These are phyloP conservation scores for Thyatira batis DNA, from an alignment of 2,888 invertebrate genomes.

Conservation along the genomic window DNA sequence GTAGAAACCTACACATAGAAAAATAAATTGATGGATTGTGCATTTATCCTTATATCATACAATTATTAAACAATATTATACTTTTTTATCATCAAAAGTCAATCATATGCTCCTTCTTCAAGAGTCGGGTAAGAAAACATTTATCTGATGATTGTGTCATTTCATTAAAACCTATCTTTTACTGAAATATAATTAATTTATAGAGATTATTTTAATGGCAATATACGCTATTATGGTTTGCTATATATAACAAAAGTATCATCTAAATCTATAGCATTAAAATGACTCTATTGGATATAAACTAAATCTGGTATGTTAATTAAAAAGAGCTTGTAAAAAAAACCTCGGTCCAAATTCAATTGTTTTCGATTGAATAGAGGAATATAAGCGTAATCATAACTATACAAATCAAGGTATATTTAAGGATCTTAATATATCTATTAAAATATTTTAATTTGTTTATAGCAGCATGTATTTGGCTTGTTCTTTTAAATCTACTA, in stretches of 20 bases:
- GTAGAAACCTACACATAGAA: constrained; percentile 67
- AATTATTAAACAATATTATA: constrained; percentile 33
- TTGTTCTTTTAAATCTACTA: constrained; percentile 52
- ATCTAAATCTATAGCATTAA: no score
- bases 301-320: no score
- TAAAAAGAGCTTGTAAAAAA: no score
- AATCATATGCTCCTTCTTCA: background rate
- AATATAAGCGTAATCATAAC: no score
- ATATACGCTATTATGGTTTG: no score
- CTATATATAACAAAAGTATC: no score
- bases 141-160: background rate
- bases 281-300: no score
- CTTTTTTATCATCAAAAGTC: constrained; percentile 33
- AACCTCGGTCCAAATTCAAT: no score
- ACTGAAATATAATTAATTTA: no score
- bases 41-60: constrained; percentile 55
- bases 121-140: background rate
- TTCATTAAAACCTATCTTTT: background rate
- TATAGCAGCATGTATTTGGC: constrained; percentile 71
- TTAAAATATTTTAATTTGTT: constrained; percentile 42
- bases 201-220: background rate
- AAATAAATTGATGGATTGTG: constrained; percentile 57
- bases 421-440: no score
- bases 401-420: background rate
- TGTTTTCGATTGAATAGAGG: no score